Base-by-base conservation (phyloP, 2,113 vertebrate species). In the Myodes glareolus region DNA sequence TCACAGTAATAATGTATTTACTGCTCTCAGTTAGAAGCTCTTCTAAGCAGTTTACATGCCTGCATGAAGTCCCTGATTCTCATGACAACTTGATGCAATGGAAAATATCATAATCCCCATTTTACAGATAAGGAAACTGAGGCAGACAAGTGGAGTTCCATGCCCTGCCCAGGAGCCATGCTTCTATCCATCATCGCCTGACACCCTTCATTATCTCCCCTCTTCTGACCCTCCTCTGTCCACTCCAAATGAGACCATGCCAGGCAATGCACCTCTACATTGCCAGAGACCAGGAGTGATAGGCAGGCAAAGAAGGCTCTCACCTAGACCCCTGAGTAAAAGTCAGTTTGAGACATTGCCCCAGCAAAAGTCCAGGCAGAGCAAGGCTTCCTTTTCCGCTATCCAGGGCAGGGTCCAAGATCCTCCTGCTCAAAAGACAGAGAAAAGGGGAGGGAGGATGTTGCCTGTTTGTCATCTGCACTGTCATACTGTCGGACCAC, bases 191-290 rank as follows among this genome's bases (percentile, higher is more conserved):
- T 1, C 5, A 0, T 2, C 47, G 27, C 31, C 33, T 9, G 45
- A 47, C 58, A 50, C 31, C 12, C 61, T 16, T 6, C 61, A 67
- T 12, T 9, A 6, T n/a, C 47, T 10, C 21, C 0, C 0, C 23
- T n/a, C 52, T 39, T 82, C 80, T 82, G 61, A 23, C n/a, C 86
- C 19, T 55, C 21, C 23, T 81, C 39, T 67, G 42, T 29, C 19
- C 65, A 39, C 16, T 92, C 31, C 0, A 0, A 6, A n/a, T 13
- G 13, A 61, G 31, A 21, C 77, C 42, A 4, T 4, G 29, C 21
- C 72, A 1, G 1, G n/a, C 2, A 0, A 7, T 58, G 21, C 19
- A 9, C 5, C 42, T 39, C n/a, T n/a, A 11, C 55, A 33, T 7
- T 23, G 58, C 31, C 68, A 77, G 73, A 45, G 75, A 52, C 73